Evolutionary conservation across 37 sponge, comb jelly and placozoan species (phyloP).

Genomic region (Beroe forskalii): DNA sequence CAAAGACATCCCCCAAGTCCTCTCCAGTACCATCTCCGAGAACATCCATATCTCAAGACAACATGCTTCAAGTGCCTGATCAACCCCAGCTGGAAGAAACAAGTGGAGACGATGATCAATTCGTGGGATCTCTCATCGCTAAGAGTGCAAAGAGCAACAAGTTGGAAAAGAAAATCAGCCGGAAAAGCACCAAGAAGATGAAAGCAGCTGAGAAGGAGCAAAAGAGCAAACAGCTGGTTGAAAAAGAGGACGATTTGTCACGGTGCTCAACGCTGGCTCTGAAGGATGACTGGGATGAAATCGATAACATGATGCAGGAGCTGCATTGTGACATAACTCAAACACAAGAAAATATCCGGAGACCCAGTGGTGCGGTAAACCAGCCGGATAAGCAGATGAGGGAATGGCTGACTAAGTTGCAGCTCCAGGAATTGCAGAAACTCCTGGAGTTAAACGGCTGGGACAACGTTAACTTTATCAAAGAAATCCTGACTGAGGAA

Average conservation of each 20-base stretch:
- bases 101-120: conserved; percentile 8
- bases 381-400: conserved; percentile 11
- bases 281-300: conserved; percentile 54
- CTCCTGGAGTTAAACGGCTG: conserved; percentile 49
- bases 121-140: conserved; percentile 45
- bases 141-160: conserved; percentile 39
- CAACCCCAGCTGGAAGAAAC: not conserved
- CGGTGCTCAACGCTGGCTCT: not conserved
- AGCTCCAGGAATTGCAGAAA: conserved; percentile 10
- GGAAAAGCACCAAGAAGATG: conserved; percentile 14
- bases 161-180: conserved; percentile 21
- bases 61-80: not conserved
- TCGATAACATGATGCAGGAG: conserved; percentile 30
- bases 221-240: not conserved
- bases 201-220: not conserved
- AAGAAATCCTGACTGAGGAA: not conserved
- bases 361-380: not conserved
- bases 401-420: conserved; percentile 32
- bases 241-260: not conserved
- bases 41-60: not conserved
- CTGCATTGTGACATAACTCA: conserved; percentile 5
- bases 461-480: conserved; percentile 45
- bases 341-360: conserved; percentile 12
- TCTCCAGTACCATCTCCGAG: not conserved
- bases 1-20: not conserved